Evolutionary conservation across 1,140 invertebrate genomes (phyloP).

Genomic region (Caenorhabditis briggsae): DNA sequence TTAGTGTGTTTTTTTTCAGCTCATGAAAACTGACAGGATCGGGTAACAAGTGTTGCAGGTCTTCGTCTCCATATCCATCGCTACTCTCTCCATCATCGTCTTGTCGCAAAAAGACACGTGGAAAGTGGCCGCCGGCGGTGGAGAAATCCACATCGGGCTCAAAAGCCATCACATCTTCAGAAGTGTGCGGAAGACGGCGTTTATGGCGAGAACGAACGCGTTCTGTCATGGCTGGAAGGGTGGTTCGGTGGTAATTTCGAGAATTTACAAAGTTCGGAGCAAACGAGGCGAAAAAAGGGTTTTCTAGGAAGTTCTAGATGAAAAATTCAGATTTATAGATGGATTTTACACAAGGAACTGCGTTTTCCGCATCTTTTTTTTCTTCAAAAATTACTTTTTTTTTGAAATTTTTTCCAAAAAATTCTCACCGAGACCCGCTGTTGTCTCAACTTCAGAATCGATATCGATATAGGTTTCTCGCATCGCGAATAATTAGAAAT

Average conservation of each 20-base stretch:
- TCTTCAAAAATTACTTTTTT: background rate
- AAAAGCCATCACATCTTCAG: slow-evolving; percentile 68
- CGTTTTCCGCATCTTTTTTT: too few relatives aligned
- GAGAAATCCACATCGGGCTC: slow-evolving; percentile 65
- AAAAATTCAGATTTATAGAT: too few relatives aligned
- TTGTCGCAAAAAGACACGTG: slow-evolving; percentile 55
- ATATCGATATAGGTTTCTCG: slow-evolving; percentile 19
- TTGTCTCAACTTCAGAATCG: slow-evolving; percentile 17
- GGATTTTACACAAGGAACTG: too few relatives aligned
- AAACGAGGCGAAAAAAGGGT: background rate
- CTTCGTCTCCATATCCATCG: background rate
- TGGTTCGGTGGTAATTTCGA: too few relatives aligned
- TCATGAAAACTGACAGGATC: slow-evolving; percentile 47
- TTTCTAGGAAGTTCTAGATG: background rate
- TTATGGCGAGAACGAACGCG: slow-evolving; percentile 54
- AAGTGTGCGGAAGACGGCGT: slow-evolving; percentile 58
- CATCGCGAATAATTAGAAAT: background rate
- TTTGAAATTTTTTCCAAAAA: too few relatives aligned
- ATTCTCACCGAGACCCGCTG: background rate
- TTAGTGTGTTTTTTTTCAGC: background rate
- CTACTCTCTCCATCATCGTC: slow-evolving; percentile 46
- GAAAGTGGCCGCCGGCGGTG: slow-evolving; percentile 65
- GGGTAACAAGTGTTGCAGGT: slow-evolving; percentile 5
- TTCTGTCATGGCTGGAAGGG: slow-evolving; percentile 62
- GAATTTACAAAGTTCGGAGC: background rate